These are phyloP conservation scores for Hyphantria cunea DNA, from an alignment of 1,140 invertebrate genomes.

Conservation along the genomic window DNA sequence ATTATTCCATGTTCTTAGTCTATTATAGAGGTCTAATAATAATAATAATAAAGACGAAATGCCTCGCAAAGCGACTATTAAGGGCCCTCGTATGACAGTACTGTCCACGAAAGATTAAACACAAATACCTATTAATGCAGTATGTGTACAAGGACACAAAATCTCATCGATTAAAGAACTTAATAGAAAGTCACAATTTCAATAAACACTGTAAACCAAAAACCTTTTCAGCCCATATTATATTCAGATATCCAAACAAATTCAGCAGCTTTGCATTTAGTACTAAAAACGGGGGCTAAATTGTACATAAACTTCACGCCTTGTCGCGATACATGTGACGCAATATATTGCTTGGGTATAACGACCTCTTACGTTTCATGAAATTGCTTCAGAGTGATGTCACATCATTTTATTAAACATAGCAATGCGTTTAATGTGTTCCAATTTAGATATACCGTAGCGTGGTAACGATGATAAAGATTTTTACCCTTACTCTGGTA, in stretches of 20 bases:
- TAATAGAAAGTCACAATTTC: not conserved
- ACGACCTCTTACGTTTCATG: constrained; percentile 8
- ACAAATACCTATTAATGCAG: not conserved
- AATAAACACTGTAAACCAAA: not conserved
- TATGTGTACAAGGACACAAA: not conserved
- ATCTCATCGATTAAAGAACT: not conserved
- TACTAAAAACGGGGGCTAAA: constrained; percentile 18
- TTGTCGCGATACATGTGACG: constrained; percentile 4
- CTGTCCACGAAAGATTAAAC: not conserved
- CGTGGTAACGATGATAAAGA: too few species aligned
- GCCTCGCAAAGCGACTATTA: not conserved
- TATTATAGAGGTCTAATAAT: not conserved
- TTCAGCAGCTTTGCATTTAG: constrained; percentile 11
- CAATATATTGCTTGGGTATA: constrained; percentile 14
- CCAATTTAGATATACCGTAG: constrained; percentile 3
- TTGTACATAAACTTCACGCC: constrained; percentile 13
- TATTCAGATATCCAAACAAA: constrained; percentile 11
- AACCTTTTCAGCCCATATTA: constrained; percentile 12
- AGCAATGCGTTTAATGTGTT: constrained; percentile 10
- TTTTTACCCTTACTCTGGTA: too few species aligned
- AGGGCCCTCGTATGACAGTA: not conserved
- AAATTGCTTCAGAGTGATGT: constrained; percentile 6
- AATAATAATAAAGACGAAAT: not conserved
- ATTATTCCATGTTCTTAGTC: not conserved
- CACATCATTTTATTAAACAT: constrained; percentile 21